Percentiles rank a stretch among this genome's conserved stretches.
Conservation (phyloP, 2,797 vertebrate genomes). For the Fringilla coelebs region DNA sequence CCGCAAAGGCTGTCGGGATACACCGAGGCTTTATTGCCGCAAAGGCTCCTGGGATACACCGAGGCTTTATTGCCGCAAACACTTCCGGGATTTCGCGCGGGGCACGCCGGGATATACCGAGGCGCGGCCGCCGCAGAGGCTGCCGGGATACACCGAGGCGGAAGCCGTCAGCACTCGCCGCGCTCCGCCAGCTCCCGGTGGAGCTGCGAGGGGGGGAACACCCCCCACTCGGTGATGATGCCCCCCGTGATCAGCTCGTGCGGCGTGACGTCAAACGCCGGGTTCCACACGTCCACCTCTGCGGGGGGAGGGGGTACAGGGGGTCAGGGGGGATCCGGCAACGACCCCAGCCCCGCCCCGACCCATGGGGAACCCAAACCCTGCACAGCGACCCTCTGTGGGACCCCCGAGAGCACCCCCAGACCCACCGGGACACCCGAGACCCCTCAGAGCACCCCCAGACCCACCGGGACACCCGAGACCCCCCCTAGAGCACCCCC, state of each 20-base stretch:
- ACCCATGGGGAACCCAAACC: no score
- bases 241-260: neutral
- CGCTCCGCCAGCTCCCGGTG: neutral
- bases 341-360: neutral
- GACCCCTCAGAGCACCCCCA: no score
- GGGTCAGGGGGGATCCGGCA: neutral
- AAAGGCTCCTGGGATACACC: neutral
- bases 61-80: rapidly evolving
- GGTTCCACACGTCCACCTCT: neutral
- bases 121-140: no score
- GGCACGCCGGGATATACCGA: no score
- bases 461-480: no score
- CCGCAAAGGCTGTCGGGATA: no score
- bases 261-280: neutral
- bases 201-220: neutral
- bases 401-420: no score
- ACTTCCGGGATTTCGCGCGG: no score
- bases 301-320: rapidly evolving
- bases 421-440: no score
- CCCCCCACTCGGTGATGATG: neutral
- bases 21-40: rapidly evolving
- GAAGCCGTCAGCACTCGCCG: neutral
- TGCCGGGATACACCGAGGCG: no score
- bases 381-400: neutral
- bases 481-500: no score